Base-by-base conservation (phyloP, 2,797 vertebrate species). In the Scyliorhinus canicula region DNA sequence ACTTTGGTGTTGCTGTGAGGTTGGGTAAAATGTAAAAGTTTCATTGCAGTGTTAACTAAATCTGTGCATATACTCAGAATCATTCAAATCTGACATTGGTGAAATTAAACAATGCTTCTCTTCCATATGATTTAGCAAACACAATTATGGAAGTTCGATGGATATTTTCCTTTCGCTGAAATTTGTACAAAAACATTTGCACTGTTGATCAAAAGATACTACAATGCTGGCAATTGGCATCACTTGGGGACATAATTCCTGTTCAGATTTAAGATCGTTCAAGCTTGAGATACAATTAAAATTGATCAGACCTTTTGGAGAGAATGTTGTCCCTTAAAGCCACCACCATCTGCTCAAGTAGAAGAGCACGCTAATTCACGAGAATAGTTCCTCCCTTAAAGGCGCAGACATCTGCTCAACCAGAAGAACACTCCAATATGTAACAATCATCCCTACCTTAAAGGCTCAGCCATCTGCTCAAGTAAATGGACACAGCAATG, bases 391-490 rank as follows among this genome's bases (percentile, higher is more conserved):
- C 12, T 57, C 85, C 52, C 55, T 57, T 88, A n/a, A 88, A 88
- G 55, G 52, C 31, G n/a, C 85, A 57, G 85, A 57, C 88, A 91
- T 91, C 88, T 91, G 88, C 60, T 65, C 14, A 16, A 35, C 28
- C 26, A 57, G 85, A 88, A 52, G 50, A 88, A 16, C 50, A 35
- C 52, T 35, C 52, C 52, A 57, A 88, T 88, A 55, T 88, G 31
- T 57, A 57, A 57, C 4, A n/a, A 21, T 88, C 19, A 57, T 57
- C 55, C 35, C 31, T n/a, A n/a, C 28, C 52, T 88, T 88, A 88
- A 88, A 88, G 85, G 85, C 85, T 57, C 35, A 19, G 55, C 85
- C 85, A 88, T 88, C 85, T 88, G 85, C 52, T 88, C 31, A 57
- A 88, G 28, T 86, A 86, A 86, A 88, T 57, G 85, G 85, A 88